These are phyloP conservation scores for Oreotrochilus melanogaster DNA, from an alignment of 2,113 vertebrate genomes.

Conservation along the genomic window DNA sequence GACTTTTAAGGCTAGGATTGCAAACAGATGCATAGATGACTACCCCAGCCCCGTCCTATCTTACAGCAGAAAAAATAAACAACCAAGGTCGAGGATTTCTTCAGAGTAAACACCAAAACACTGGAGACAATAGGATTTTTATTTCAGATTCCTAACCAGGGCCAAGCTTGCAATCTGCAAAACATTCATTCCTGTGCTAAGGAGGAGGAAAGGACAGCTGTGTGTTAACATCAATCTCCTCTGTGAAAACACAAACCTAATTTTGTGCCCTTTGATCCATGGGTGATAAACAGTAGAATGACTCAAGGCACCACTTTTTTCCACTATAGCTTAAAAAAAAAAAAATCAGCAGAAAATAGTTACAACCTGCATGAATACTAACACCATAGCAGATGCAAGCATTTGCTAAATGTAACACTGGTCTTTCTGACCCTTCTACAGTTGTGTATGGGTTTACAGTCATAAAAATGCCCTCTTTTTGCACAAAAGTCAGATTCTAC, in stretches of 20 bases:
- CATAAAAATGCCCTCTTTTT: neutral
- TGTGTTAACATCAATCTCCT: constrained; percentile 64
- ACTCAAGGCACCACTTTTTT: constrained; percentile 49
- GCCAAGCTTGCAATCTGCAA: constrained; percentile 70
- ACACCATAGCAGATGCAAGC: neutral
- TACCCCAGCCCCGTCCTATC: neutral
- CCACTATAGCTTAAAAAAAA: constrained; percentile 19
- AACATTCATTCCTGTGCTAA: constrained; percentile 42
- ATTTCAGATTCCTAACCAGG: constrained; percentile 58
- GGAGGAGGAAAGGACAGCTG: constrained; percentile 65
- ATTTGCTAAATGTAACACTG: neutral
- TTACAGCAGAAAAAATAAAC: constrained; percentile 70
- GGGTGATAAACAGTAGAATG: constrained; percentile 36
- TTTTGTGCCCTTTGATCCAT: constrained; percentile 68
- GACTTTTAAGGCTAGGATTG: constrained; percentile 58
- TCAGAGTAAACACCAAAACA: constrained; percentile 45
- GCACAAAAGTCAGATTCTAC: neutral
- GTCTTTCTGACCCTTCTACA: neutral
- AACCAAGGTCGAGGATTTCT: constrained; percentile 49
- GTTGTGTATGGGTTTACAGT: neutral
- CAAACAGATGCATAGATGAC: constrained; percentile 64
- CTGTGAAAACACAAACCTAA: constrained; percentile 66
- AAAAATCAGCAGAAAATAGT: neutral
- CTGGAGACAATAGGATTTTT: constrained; percentile 66
- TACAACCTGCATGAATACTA: constrained; percentile 6